A percentile compares a stretch with the other conserved stretches of the same genome.
These are phyloP conservation scores for Melieria crassipennis DNA, from an alignment of 2,888 invertebrate species.

Conservation along the genomic window DNA sequence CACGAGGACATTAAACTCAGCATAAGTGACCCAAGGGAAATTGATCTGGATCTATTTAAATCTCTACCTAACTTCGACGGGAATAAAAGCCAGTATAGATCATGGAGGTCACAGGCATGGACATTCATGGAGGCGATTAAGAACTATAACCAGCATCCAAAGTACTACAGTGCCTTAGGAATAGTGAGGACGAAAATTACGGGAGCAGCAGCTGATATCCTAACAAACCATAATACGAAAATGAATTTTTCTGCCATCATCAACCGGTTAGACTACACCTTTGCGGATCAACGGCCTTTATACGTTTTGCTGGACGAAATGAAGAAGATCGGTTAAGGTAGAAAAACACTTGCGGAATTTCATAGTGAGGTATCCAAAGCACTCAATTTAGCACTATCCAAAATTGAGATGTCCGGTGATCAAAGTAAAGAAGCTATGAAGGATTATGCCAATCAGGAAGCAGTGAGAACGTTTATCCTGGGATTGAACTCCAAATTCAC, in stretches of 20 bases:
- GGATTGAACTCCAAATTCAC: conserved; percentile 9
- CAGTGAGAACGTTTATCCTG: conserved; percentile 7
- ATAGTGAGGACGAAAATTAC: conserved; percentile 5
- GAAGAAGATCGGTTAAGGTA: conserved; percentile 22
- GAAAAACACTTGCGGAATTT: conserved; percentile 25
- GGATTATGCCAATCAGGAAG: conserved; percentile 12
- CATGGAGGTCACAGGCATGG: conserved; percentile 20
- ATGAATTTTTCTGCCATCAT: conserved; percentile 4
- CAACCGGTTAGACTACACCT: conserved; percentile 10
- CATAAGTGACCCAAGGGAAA: conserved; percentile 1
- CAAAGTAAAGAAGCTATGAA: conserved; percentile 3
- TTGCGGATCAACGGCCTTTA: conserved; percentile 20
- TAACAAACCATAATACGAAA: conserved; percentile 6
- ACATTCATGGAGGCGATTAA: conserved; percentile 13
- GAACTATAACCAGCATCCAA: conserved; percentile 1
- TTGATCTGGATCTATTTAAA: conserved; percentile 19
- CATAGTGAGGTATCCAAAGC: conserved; percentile 24
- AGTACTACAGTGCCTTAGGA: neutral
- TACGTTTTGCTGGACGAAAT: conserved; percentile 32
- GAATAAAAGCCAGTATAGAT: conserved; percentile 10
- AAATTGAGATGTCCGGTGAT: conserved; percentile 20
- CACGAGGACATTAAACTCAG: conserved; percentile 13
- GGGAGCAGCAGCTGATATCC: neutral
- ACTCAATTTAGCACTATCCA: conserved; percentile 17
- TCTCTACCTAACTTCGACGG: conserved; percentile 16